A percentile compares a stretch with the other conserved stretches of the same genome.
phyloP scores from a whole-genome alignment of 2,113 vertebrate genomes.

The Aptenodytes forsteri region DNA sequence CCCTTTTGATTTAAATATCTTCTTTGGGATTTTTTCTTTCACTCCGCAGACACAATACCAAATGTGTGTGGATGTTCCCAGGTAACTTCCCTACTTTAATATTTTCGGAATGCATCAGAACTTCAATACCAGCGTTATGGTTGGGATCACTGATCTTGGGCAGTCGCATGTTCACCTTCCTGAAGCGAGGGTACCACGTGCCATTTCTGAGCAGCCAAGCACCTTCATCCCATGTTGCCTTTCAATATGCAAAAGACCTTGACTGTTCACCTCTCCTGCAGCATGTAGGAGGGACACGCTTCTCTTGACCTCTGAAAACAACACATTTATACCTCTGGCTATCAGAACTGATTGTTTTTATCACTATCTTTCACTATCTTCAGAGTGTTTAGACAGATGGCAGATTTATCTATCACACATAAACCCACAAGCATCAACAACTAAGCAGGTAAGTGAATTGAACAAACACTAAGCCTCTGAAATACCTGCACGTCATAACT shows the following conservation, averaged over 20 bases:
- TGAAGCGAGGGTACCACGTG: neutral
- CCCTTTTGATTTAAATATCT: neutral
- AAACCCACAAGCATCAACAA: neutral
- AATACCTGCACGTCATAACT: neutral
- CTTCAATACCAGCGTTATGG: neutral
- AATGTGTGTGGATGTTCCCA: neutral
- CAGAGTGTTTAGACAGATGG: neutral
- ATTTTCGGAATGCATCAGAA: neutral
- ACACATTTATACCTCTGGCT: neutral
- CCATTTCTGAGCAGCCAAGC: neutral
- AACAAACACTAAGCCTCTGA: neutral
- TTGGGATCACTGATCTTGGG: neutral
- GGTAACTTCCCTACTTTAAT: neutral
- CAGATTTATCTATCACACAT: neutral
- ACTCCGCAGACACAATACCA: neutral
- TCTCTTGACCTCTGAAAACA: neutral
- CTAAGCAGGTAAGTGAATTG: neutral
- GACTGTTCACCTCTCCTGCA: neutral
- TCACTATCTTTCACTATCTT: neutral
- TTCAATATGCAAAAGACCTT: neutral
- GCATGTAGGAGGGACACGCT: neutral
- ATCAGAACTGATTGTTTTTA: neutral
- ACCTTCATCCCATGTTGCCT: neutral
- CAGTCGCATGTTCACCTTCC: fast-evolving
- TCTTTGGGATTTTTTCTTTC: neutral